Percentiles rank a stretch among this genome's conserved stretches.
Evolutionary conservation across 2,888 invertebrate species (phyloP).

Genomic region (Eristalinus aeneus): DNA sequence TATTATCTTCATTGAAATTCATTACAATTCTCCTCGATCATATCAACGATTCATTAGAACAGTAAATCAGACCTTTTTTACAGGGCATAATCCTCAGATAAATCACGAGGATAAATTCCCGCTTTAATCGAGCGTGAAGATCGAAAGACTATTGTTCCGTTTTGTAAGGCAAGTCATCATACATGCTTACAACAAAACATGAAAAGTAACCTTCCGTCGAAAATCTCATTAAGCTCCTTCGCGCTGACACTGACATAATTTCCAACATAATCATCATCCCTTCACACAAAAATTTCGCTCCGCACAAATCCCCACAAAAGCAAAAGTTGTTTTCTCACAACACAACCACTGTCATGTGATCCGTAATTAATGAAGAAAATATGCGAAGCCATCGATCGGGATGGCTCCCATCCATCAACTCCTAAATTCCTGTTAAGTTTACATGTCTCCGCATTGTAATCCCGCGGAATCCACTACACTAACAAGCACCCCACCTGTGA

Average conservation of each 20-base stretch:
- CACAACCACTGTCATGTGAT: neutral
- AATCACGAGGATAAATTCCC: too few species aligned
- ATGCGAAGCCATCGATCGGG: neutral
- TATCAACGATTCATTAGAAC: too few species aligned
- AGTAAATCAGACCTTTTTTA: too few species aligned
- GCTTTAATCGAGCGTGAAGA: neutral
- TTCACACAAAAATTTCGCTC: neutral
- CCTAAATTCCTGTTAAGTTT: neutral
- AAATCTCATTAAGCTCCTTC: neutral
- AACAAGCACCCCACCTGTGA: neutral
- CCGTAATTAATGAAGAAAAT: neutral
- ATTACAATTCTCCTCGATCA: too few species aligned
- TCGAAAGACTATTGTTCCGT: neutral
- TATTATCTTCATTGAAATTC: too few species aligned
- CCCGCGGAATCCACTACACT: constrained; percentile 5
- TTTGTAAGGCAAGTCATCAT: neutral
- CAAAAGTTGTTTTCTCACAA: neutral
- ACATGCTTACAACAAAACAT: neutral
- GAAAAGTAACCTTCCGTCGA: neutral
- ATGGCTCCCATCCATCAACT: neutral
- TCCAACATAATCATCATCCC: neutral
- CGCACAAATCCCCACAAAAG: neutral
- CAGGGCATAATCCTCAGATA: too few species aligned
- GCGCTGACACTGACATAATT: neutral
- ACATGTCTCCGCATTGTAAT: constrained; percentile 12